Conservation (phyloP, 2,797 vertebrate species). For the Luscinia luscinia region DNA sequence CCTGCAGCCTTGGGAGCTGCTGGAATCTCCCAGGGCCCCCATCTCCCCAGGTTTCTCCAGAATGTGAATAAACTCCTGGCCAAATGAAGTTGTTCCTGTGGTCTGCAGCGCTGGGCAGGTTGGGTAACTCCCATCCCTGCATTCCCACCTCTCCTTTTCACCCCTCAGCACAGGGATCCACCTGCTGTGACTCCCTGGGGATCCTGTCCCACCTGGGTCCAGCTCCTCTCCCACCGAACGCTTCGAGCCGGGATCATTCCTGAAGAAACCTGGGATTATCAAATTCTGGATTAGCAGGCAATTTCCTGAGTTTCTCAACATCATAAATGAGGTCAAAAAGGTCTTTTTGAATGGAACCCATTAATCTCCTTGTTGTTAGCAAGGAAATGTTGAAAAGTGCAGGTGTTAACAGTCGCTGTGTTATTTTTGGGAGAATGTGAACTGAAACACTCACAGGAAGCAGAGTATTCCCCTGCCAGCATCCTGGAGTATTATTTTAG, state of each 20-base stretch:
- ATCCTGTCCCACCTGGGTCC: background rate
- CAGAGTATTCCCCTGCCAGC: slow-evolving; percentile 83
- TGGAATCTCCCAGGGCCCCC: background rate
- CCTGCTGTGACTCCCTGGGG: background rate
- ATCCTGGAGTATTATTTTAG: slow-evolving; percentile 84
- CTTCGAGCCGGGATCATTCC: background rate
- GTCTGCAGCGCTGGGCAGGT: background rate
- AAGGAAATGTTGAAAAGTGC: slow-evolving; percentile 80
- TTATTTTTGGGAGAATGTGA: slow-evolving; percentile 93
- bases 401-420: slow-evolving; percentile 89
- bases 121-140: fast-evolving
- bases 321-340: slow-evolving; percentile 79
- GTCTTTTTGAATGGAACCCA: slow-evolving; percentile 77
- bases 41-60: background rate
- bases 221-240: background rate
- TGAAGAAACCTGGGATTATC: slow-evolving; percentile 69
- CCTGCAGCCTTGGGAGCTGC: background rate
- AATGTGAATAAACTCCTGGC: background rate
- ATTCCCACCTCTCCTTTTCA: background rate
- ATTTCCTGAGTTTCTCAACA: slow-evolving; percentile 79
- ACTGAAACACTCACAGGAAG: slow-evolving; percentile 89
- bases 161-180: background rate
- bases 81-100: fast-evolving
- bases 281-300: slow-evolving; percentile 74
- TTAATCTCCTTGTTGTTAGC: slow-evolving; percentile 79